Percentiles rank a stretch among this genome's conserved stretches.
These are phyloP conservation scores for Mellilla xanthometata DNA, from an alignment of 2,888 invertebrate genomes.

Conservation along the genomic window DNA sequence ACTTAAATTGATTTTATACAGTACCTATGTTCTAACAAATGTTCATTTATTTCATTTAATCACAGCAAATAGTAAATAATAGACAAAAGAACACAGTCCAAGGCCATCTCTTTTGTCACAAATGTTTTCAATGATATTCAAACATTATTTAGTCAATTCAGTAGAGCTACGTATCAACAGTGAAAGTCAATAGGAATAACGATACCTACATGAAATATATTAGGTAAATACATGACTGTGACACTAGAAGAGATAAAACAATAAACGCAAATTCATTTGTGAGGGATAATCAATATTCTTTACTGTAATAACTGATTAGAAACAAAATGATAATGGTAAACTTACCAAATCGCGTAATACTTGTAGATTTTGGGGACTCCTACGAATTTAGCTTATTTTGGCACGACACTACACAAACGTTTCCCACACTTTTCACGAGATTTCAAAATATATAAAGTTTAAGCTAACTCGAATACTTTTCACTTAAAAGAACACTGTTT, in stretches of 20 bases:
- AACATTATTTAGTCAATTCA: background rate
- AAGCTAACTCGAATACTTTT: background rate
- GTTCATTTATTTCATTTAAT: too few relatives aligned
- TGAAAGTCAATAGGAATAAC: conserved; percentile 10
- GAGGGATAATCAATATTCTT: background rate
- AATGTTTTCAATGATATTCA: background rate
- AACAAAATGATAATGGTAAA: conserved; percentile 1
- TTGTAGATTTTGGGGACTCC: conserved; percentile 19
- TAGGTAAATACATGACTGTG: background rate
- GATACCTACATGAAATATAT: background rate
- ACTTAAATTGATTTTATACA: too few relatives aligned
- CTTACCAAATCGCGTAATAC: conserved; percentile 15
- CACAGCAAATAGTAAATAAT: background rate
- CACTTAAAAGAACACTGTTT: background rate
- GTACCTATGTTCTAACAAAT: too few relatives aligned
- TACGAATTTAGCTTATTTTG: conserved; percentile 32
- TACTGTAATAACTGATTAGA: background rate
- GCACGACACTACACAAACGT: conserved; percentile 31
- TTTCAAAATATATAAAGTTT: too few relatives aligned
- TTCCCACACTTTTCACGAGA: conserved; percentile 7
- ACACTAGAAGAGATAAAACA: background rate
- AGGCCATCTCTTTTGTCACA: conserved; percentile 4
- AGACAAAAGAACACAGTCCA: background rate
- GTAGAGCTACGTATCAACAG: conserved; percentile 2
- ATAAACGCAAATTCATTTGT: background rate